Evolutionary conservation across 1,140 invertebrate species (phyloP), one percentile per base, ranked within the genome.

Genomic region (Neodiprion fabricii): DNA sequence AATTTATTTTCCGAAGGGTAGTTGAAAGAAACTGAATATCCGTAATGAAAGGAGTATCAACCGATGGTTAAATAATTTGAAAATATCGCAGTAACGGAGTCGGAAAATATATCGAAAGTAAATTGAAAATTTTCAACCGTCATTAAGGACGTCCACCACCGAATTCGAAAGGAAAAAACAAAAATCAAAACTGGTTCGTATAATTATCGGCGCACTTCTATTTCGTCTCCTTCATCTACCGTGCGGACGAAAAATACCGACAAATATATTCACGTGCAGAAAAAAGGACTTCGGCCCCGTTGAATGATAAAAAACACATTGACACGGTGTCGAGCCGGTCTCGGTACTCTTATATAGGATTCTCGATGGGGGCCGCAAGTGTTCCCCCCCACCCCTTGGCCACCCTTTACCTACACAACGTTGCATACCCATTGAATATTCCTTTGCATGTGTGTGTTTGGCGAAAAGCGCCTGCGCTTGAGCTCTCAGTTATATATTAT

Each of bases 261-360:
- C 17, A 67, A 71, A 71, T 70, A n/a, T 61, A 40, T 28, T 67
- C 48, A 71, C n/a, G 68, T 48, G 65, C 8, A 67, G 14, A 72
- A 12, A 23, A 23, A 48, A 40, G 53, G 78, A 81, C 81, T 80
- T 83, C 78, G 78, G 75, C 78, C 78, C 77, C 76, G 75, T 78
- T 75, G 76, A 78, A 79, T 76, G 80, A 82, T 80, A 82, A 78
- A 77, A 82, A 77, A 40, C 28, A 79, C 83, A 86, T 84, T 79
- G 84, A 81, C 80, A 84, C 80, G 28, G 28, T 40, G 28, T 40
- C 28, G 28, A 40, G 28, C 28, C 28, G 28, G 28, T 40, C 28
- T 40, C 28, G 67, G 75, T 78, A 75, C 77, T 73, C 77, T 84
- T 84, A 82, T 84, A 82, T 83, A 84, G 76, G 78, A 74, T 73